Base-by-base conservation (phyloP, 2,888 invertebrate genomes). In the Dasypogon diadema region DNA sequence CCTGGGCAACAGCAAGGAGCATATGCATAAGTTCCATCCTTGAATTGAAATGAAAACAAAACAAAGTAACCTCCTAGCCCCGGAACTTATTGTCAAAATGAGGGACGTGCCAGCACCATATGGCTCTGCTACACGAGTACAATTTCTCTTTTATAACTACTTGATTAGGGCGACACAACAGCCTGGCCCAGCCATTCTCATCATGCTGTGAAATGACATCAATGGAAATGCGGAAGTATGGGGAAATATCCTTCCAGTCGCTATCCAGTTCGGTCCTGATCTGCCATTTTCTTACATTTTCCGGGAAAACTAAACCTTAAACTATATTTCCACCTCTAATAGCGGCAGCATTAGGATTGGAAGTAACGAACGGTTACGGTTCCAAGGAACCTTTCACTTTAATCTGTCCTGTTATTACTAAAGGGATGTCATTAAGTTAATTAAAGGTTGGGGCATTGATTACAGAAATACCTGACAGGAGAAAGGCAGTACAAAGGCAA, bases 1-100 rank as follows among this genome's bases (percentile, higher is more conserved):
- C n/a, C 65, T 16, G n/a, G 34, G 16, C 56, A 48, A 16, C 46
- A 65, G 14, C 65, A 16, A 60, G 46, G 70, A 70, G 54, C 70
- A 70, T 70, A 70, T 70, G 70, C 70, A 70, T 70, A 70, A 70
- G 70, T 70, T 70, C 34, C 65, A 65, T 65, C 54, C 30, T 54
- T 54, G 34, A 21, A 73, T 73, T 73, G 37, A 56, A 42, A 37
- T 34, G 42, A 73, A 73, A 73, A 73, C 55, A 73, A 73, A 73
- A 73, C 37, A 73, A 73, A 56, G 56, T 56, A 73, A 73, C 56
- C 55, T 56, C 16, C 42, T 55, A 56, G 73, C 56, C 56, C 24
- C 22, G 56, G 73, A 73, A 73, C 16, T 73, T 73, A 55, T 73
- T 73, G 73, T 73, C 73, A 56, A 73, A 73, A 73, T 73, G 73